Evolutionary conservation across 1,140 invertebrate genomes (phyloP).

Genomic region (Colletes gigas): DNA sequence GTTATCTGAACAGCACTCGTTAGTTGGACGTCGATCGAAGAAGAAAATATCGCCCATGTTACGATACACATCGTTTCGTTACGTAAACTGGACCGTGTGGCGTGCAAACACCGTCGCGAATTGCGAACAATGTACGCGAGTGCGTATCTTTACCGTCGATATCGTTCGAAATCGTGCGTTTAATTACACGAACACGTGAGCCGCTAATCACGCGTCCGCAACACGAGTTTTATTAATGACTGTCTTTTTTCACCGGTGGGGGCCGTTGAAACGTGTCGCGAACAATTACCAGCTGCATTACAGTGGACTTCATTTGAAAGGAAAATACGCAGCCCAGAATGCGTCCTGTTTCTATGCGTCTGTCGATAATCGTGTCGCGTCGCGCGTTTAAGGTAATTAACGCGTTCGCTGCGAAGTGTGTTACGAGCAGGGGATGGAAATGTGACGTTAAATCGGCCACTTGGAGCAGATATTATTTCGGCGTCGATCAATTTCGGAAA

Average conservation of each 20-base stretch:
- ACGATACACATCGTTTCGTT: neutral
- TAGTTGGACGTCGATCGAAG: neutral
- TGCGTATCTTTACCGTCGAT: constrained; percentile 1
- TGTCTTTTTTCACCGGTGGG: neutral
- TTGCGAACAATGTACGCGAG: neutral
- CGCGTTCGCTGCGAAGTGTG: neutral
- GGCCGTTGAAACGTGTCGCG: constrained; percentile 11
- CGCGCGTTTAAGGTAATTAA: constrained; percentile 4
- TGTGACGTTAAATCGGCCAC: neutral
- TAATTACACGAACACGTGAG: constrained; percentile 30
- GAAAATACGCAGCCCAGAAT: neutral
- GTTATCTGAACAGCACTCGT: too few species aligned
- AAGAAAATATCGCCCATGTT: neutral
- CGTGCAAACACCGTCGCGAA: neutral
- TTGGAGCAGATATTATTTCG: too few species aligned
- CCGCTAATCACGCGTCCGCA: constrained; percentile 9
- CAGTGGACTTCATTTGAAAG: neutral
- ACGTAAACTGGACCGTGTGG: neutral
- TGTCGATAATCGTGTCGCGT: neutral
- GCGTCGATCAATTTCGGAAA: too few species aligned
- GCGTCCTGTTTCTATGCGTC: neutral
- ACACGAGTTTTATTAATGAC: constrained; percentile 33
- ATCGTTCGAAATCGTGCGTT: neutral
- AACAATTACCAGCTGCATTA: constrained; percentile 9
- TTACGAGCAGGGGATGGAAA: neutral